Percentiles rank a stretch among this genome's conserved stretches.
These are phyloP conservation scores for Thyatira batis DNA, from an alignment of 2,888 invertebrate genomes.

Conservation along the genomic window DNA sequence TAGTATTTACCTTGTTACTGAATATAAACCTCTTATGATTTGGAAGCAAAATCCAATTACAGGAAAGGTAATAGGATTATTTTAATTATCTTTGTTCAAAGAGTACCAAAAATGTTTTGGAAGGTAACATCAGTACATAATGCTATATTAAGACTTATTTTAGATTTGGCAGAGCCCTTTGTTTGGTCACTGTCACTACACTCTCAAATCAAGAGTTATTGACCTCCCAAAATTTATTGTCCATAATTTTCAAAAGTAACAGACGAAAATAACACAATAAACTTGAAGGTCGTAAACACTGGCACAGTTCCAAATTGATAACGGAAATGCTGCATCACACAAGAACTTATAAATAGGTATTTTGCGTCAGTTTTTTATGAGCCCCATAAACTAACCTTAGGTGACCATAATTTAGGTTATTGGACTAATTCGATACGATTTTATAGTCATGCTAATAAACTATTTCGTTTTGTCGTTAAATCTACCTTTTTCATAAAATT, in stretches of 20 bases:
- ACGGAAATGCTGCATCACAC: slow-evolving; percentile 34
- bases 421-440: too few relatives aligned
- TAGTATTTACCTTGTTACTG: background rate
- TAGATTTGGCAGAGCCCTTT: too few relatives aligned
- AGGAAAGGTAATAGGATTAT: background rate
- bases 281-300: slow-evolving; percentile 25
- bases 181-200: too few relatives aligned
- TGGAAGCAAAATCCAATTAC: background rate
- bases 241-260: background rate
- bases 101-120: too few relatives aligned
- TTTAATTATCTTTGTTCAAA: too few relatives aligned
- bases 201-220: background rate
- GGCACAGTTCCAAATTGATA: slow-evolving; percentile 39
- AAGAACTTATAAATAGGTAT: slow-evolving; percentile 26
- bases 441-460: too few relatives aligned
- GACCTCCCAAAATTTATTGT: background rate
- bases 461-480: too few relatives aligned
- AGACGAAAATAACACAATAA: slow-evolving; percentile 19
- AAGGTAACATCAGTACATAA: too few relatives aligned
- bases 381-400: background rate
- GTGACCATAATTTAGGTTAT: too few relatives aligned
- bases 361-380: slow-evolving; percentile 24
- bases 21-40: background rate
- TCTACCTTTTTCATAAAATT: too few relatives aligned
- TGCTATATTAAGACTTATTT: too few relatives aligned